These are phyloP conservation scores for Brachionus plicatilis DNA, from an alignment of 1,140 invertebrate genomes.

Conservation along the genomic window DNA sequence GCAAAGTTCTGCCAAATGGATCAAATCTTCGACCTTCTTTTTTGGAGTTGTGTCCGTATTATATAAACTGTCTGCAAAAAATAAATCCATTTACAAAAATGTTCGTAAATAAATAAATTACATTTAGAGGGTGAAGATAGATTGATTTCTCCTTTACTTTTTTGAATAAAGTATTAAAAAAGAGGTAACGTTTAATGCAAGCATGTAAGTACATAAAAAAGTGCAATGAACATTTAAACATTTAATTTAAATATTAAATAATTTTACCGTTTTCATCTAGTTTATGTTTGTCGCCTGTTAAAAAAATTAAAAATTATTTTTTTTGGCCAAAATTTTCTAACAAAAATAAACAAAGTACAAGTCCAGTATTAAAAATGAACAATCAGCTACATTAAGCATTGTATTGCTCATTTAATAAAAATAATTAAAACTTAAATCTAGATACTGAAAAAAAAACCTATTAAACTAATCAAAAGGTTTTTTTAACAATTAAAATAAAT, in stretches of 20 bases:
- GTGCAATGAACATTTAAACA: neutral
- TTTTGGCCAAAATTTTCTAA: neutral
- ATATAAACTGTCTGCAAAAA: slow-evolving; percentile 45
- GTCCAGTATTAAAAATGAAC: neutral
- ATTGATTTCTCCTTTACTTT: slow-evolving; percentile 26
- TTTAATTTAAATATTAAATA: neutral
- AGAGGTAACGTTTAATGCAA: neutral
- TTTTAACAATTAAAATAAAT: neutral
- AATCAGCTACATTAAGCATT: neutral
- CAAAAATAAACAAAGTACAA: neutral
- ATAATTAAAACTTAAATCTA: neutral
- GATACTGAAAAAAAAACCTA: neutral
- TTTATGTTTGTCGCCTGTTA: slow-evolving; percentile 17
- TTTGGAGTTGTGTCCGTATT: slow-evolving; percentile 49
- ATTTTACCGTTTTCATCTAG: slow-evolving; percentile 27
- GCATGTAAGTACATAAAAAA: neutral
- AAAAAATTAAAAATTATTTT: neutral
- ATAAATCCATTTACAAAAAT: neutral
- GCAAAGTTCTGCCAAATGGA: slow-evolving; percentile 91
- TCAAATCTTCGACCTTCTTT: slow-evolving; percentile 85
- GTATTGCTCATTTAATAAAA: neutral
- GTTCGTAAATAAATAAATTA: neutral
- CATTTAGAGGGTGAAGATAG: neutral
- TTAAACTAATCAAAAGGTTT: neutral
- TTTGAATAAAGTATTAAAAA: neutral